Evolutionary conservation across 2,113 vertebrate genomes (phyloP).

Genomic region (Irena cyanogastra): DNA sequence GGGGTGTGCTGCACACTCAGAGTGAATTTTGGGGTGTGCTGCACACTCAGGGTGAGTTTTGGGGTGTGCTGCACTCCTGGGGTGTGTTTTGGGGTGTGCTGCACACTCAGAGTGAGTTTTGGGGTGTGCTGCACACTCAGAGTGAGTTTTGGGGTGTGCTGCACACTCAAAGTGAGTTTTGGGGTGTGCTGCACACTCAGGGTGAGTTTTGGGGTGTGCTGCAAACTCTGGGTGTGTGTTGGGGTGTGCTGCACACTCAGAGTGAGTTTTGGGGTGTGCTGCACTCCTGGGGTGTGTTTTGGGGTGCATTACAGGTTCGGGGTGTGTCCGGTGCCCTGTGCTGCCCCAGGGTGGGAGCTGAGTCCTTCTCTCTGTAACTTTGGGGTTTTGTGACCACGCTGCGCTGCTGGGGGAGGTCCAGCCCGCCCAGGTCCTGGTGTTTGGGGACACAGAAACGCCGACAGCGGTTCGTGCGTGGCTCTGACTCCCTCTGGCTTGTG

Average conservation of each 20-base stretch:
- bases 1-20: accelerated
- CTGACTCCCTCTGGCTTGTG: neutral
- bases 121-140: neutral
- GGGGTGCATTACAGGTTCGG: accelerated
- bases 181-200: neutral
- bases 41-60: neutral
- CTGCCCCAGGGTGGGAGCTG: neutral
- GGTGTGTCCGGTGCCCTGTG: neutral
- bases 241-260: neutral
- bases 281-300: neutral
- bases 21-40: neutral
- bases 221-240: no score
- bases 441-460: accelerated
- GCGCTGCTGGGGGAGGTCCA: accelerated
- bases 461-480: accelerated
- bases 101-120: neutral
- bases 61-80: neutral
- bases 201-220: neutral
- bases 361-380: neutral
- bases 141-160: no score
- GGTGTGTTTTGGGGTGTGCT: neutral
- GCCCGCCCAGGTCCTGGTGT: accelerated
- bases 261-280: neutral
- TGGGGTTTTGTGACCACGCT: accelerated
- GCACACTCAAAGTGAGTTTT: neutral